Conservation (phyloP, 2,113 vertebrate species). For the Chionis minor region DNA sequence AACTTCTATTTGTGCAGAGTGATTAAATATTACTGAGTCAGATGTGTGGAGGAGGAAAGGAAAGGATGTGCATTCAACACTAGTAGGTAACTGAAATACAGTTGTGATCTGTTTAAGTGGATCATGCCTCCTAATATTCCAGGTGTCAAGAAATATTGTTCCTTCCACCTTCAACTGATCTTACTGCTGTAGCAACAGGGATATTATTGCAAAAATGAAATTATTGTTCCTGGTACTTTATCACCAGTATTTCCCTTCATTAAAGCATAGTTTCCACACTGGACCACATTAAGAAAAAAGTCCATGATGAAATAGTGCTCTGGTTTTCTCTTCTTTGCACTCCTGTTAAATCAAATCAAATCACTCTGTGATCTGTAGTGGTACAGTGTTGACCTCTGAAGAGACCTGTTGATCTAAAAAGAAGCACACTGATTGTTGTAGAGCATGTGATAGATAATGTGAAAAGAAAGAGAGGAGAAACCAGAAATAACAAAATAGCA, state of each 20-base stretch:
- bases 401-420: background rate
- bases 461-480: background rate
- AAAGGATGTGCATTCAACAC: background rate
- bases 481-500: background rate
- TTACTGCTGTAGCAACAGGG: background rate
- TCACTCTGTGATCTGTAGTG: background rate
- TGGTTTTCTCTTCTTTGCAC: background rate
- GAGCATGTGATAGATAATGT: background rate
- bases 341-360: background rate
- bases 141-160: background rate
- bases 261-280: rapidly evolving
- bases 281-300: background rate
- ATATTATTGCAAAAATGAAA: background rate
- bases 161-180: background rate
- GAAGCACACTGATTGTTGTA: background rate
- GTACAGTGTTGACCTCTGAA: background rate
- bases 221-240: rapidly evolving
- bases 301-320: background rate
- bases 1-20: background rate
- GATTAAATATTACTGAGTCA: background rate
- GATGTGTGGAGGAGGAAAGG: background rate
- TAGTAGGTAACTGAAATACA: background rate
- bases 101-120: background rate
- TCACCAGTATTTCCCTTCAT: background rate
- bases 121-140: background rate